Percentiles rank a stretch among this genome's conserved stretches.
Conservation (phyloP, 1,140 invertebrate genomes). For the Sinonovacula constricta region DNA sequence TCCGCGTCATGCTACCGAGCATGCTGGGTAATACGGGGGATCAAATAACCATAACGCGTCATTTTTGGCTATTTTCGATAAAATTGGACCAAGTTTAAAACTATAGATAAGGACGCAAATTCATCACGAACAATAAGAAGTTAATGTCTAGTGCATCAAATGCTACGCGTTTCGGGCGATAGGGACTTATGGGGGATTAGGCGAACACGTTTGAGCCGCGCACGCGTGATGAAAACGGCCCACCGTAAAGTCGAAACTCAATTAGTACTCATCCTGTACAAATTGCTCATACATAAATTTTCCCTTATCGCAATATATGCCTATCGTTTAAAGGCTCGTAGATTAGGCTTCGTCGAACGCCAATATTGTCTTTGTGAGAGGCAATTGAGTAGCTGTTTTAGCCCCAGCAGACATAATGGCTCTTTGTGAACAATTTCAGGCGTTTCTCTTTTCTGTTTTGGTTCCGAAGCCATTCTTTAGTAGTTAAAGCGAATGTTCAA, state of each 20-base stretch:
- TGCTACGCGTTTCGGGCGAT: constrained; percentile 31
- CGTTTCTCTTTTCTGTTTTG: no score
- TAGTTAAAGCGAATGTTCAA: no score
- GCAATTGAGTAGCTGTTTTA: no score
- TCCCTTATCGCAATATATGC: constrained; percentile 52
- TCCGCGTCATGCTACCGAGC: constrained; percentile 28
- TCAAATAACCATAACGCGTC: constrained; percentile 42
- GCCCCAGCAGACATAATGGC: no score
- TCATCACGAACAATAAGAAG: constrained; percentile 52
- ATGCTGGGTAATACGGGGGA: constrained; percentile 32
- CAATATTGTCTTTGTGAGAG: constrained; percentile 42
- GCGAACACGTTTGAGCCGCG: constrained; percentile 20
- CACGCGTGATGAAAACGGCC: constrained; percentile 39
- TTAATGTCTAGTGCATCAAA: constrained; percentile 54
- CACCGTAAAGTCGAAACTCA: constrained; percentile 45
- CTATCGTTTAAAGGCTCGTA: constrained; percentile 39
- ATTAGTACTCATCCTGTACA: constrained; percentile 42
- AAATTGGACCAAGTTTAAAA: constrained; percentile 48
- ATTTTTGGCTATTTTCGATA: constrained; percentile 49
- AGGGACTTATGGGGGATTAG: constrained; percentile 30
- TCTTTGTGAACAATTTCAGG: no score
- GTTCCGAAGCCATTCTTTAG: no score
- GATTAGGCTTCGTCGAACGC: constrained; percentile 12
- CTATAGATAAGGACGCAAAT: constrained; percentile 32
- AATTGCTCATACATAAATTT: constrained; percentile 57